phyloP scores from a whole-genome alignment of 2,797 vertebrate species.

The Malacoctenus gilli region DNA sequence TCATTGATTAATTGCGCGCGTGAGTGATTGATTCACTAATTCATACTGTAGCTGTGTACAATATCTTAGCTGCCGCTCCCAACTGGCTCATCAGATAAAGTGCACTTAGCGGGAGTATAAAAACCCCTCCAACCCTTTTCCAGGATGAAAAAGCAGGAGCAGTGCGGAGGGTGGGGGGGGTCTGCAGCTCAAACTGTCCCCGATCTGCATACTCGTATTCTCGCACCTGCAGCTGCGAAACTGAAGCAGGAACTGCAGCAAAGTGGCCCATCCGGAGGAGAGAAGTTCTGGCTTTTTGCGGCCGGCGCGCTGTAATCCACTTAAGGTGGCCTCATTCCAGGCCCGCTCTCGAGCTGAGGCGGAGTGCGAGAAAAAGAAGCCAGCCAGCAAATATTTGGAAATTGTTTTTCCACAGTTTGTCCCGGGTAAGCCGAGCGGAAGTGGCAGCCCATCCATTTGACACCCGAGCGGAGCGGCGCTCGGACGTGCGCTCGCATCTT shows the following conservation, averaged over 20 bases:
- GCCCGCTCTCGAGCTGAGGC: slow-evolving; percentile 18
- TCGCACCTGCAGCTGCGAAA: slow-evolving; percentile 35
- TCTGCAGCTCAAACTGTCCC: slow-evolving; percentile 30
- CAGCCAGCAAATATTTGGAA: slow-evolving; percentile 29
- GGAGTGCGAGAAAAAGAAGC: slow-evolving; percentile 34
- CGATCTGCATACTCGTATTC: slow-evolving; percentile 32
- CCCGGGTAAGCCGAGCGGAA: slow-evolving; percentile 1
- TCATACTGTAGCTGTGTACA: slow-evolving; percentile 62
- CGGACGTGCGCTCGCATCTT: neutral
- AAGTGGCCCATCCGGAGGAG: slow-evolving; percentile 9
- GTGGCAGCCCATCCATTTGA: slow-evolving; percentile 36
- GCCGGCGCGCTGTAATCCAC: slow-evolving; percentile 41
- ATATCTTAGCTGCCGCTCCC: slow-evolving; percentile 50
- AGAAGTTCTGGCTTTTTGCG: slow-evolving; percentile 21
- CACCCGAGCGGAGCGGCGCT: slow-evolving; percentile 6
- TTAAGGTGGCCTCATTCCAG: slow-evolving; percentile 49
- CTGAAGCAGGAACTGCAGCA: slow-evolving; percentile 30
- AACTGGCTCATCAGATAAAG: slow-evolving; percentile 74
- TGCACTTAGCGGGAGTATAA: slow-evolving; percentile 72
- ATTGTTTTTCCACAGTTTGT: slow-evolving; percentile 12
- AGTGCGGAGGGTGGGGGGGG: slow-evolving; percentile 15
- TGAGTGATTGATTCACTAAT: slow-evolving; percentile 73
- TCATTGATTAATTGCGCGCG: slow-evolving; percentile 61
- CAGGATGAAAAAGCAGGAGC: neutral
- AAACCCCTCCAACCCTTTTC: neutral